These are phyloP conservation scores for Lypha dubia DNA, from an alignment of 2,888 invertebrate genomes.

Conservation along the genomic window DNA sequence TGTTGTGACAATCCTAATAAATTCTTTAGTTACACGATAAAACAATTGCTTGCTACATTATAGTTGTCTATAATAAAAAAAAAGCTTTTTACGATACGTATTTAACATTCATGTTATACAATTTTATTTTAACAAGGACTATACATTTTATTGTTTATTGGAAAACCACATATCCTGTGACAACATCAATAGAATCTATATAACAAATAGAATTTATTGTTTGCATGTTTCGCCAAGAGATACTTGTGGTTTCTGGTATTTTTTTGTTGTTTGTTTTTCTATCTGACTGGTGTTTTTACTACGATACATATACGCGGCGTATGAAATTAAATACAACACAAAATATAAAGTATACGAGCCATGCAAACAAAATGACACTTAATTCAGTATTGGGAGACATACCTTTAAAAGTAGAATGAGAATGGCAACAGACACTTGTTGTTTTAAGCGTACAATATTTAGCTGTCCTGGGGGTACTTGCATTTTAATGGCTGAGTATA, in stretches of 20 bases:
- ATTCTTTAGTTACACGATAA: slow-evolving; percentile 21
- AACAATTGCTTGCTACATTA: slow-evolving; percentile 37
- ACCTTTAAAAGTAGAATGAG: slow-evolving; percentile 28
- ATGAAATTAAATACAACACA: slow-evolving; percentile 48
- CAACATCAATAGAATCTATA: slow-evolving; percentile 67
- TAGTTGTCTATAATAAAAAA: slow-evolving; percentile 1
- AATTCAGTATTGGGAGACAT: slow-evolving; percentile 42
- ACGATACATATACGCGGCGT: slow-evolving; percentile 24
- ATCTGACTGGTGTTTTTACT: slow-evolving; percentile 42
- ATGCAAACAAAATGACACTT: slow-evolving; percentile 56
- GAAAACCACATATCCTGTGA: slow-evolving; percentile 76
- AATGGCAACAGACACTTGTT: slow-evolving; percentile 76
- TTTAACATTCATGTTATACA: slow-evolving; percentile 8
- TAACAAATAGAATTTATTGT: slow-evolving; percentile 71
- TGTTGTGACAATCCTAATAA: slow-evolving; percentile 1
- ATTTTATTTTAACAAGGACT: slow-evolving; percentile 63
- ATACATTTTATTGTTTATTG: slow-evolving; percentile 78
- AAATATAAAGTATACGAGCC: slow-evolving; percentile 46
- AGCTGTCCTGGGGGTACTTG: slow-evolving; percentile 60
- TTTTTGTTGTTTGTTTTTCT: background rate
- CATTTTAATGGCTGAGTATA: slow-evolving; percentile 4
- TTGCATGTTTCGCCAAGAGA: slow-evolving; percentile 68
- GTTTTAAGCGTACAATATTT: slow-evolving; percentile 32
- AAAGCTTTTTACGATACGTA: slow-evolving; percentile 40
- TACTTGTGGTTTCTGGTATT: slow-evolving; percentile 47